Evolutionary conservation across 2,113 vertebrate genomes (phyloP).

Genomic region (Xyrauchen texanus): DNA sequence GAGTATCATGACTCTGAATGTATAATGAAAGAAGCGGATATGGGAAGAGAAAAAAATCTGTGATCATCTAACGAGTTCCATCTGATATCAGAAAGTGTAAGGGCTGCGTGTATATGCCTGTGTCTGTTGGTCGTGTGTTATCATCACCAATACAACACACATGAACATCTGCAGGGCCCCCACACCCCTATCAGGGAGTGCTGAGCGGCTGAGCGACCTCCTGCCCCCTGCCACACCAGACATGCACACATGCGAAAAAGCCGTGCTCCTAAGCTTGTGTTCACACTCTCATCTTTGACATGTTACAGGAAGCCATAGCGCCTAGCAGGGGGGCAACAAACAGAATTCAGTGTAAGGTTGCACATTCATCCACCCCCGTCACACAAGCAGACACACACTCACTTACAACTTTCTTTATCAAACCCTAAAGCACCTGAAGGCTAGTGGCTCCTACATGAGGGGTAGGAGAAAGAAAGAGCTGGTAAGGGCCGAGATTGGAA

Average conservation of each 20-base stretch:
- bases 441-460: conserved; percentile 77
- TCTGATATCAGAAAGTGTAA: conserved; percentile 79
- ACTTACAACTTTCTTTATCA: conserved; percentile 64
- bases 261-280: conserved; percentile 66
- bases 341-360: conserved; percentile 83
- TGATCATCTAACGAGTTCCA: conserved; percentile 86
- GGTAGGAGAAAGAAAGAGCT: conserved; percentile 78
- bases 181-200: conserved; percentile 78
- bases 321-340: conserved; percentile 88
- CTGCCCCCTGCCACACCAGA: conserved; percentile 85
- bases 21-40: conserved; percentile 90
- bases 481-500: conserved; percentile 83
- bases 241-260: conserved; percentile 52
- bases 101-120: conserved; percentile 62
- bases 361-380: conserved; percentile 58
- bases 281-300: conserved; percentile 97
- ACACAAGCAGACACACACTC: conserved; percentile 17
- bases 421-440: conserved; percentile 85
- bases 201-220: conserved; percentile 92
- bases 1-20: conserved; percentile 93
- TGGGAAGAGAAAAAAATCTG: conserved; percentile 84
- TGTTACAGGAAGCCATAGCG: conserved; percentile 91
- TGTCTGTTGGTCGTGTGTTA: conserved; percentile 60
- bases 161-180: conserved; percentile 88
- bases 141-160: conserved; percentile 81